Conservation (phyloP, 2,888 invertebrate genomes). For the Uropetala carovei region DNA sequence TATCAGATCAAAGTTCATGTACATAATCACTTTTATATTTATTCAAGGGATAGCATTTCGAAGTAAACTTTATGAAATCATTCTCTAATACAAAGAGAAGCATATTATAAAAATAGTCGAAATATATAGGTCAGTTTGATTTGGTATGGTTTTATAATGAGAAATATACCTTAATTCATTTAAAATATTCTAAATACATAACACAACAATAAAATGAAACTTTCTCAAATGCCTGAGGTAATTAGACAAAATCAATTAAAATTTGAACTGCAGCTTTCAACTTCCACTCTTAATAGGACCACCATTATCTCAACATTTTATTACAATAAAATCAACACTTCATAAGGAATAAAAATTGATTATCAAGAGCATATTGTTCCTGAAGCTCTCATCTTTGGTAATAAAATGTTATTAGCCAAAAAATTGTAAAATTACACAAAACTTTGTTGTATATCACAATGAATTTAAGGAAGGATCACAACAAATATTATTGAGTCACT, state of each 20-base stretch:
- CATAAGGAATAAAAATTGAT: conserved; percentile 42
- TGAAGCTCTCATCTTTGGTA: conserved; percentile 43
- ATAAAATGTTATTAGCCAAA: conserved; percentile 52
- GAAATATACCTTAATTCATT: background rate
- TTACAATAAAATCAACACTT: conserved; percentile 13
- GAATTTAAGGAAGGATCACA: conserved; percentile 53
- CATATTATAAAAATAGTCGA: conserved; percentile 58
- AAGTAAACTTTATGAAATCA: conserved; percentile 56
- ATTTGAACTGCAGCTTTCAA: conserved; percentile 29
- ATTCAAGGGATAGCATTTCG: conserved; percentile 40
- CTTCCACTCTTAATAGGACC: background rate
- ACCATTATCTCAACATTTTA: conserved; percentile 3
- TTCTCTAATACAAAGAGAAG: conserved; percentile 50
- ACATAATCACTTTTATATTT: conserved; percentile 54
- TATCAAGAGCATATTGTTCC: conserved; percentile 57
- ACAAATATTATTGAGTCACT: conserved; percentile 49
- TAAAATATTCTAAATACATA: background rate
- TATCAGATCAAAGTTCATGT: conserved; percentile 60
- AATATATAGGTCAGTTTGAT: conserved; percentile 41
- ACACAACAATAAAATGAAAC: conserved; percentile 20
- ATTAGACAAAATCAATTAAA: conserved; percentile 48
- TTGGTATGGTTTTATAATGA: conserved; percentile 43
- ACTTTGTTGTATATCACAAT: conserved; percentile 59
- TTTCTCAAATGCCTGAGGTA: conserved; percentile 41
- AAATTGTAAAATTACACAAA: conserved; percentile 63